Evolutionary conservation across 2,797 vertebrate genomes (phyloP), one percentile per base, ranked within the genome.

Genomic region (Schizothorax lantsangensis): DNA sequence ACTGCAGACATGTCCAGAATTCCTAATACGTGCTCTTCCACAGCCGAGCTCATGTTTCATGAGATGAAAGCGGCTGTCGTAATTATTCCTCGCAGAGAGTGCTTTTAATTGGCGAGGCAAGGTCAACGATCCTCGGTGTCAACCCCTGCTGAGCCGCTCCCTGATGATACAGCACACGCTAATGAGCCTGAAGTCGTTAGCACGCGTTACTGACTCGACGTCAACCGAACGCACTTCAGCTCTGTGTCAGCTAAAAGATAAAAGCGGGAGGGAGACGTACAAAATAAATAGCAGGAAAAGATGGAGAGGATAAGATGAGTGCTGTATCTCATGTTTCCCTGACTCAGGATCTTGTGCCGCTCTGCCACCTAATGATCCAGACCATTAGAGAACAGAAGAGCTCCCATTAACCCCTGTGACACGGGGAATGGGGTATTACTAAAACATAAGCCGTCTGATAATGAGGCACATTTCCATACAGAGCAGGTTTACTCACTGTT

Each of bases 401-500:
- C 80, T 71, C 83, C 82, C 59, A 83, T 90, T 90, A 90, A 84
- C 88, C 89, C 59, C n/a, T 2, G 40, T 33, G 52, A 73, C 84
- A 84, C 45, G 4, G 45, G 83, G 62, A 87, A 75, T 33, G 0
- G 57, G 9, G 75, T 78, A 84, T 87, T 84, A 87, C 86, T 86
- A 85, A 88, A 91, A 87, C 89, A 88, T 79, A 84, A 87, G 73
- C 36, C 23, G 19, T 54, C 38, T 57, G 81, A 81, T 88, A 83
- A 90, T 86, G 71, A 89, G 54, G 47, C 23, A 40, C 1, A 64
- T 78, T 88, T 88, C 49, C 62, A 85, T 75, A 75, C 7, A 49
- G 21, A 84, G 38, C 45, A 64, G 69, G 68, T 33, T 43, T 54
- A 87, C 97, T 95, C 94, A 99, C 98, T 86, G 96, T 95, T 88